Conservation (phyloP, 2,888 invertebrate species). For the Hirtodrosophila trivittata region DNA sequence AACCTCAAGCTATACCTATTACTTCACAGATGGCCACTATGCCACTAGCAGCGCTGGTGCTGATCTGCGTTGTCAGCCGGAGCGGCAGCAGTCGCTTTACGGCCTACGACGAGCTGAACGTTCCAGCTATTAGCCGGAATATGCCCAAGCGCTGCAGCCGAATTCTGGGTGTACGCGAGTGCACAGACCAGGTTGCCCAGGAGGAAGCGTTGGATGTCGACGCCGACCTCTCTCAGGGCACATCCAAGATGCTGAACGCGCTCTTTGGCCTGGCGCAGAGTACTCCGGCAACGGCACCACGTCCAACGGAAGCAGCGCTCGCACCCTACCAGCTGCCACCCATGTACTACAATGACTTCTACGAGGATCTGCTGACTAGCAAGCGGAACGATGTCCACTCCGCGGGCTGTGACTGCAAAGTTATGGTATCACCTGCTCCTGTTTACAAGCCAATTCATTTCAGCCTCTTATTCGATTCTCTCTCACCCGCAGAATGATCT, state of each 20-base stretch:
- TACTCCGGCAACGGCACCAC: constrained; percentile 24
- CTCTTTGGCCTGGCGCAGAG: constrained; percentile 47
- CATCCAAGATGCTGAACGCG: constrained; percentile 62
- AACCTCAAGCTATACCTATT: not conserved
- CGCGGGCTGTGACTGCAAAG: constrained; percentile 82
- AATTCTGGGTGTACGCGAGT: constrained; percentile 28
- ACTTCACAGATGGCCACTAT: constrained; percentile 49
- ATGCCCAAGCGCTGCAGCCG: constrained; percentile 46
- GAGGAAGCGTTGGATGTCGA: not conserved
- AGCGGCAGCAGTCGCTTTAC: constrained; percentile 34
- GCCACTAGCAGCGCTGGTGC: constrained; percentile 56
- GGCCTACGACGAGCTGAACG: constrained; percentile 47
- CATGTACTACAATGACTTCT: constrained; percentile 75
- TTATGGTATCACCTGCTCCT: constrained; percentile 79
- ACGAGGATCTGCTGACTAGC: constrained; percentile 68
- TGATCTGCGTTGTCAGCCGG: constrained; percentile 37
- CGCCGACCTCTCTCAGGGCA: constrained; percentile 22
- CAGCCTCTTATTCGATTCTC: not conserved
- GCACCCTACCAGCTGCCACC: constrained; percentile 59
- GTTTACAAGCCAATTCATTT: not conserved
- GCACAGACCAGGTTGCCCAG: constrained; percentile 11
- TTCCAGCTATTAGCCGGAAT: constrained; percentile 15
- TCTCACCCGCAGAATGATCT: constrained; percentile 74
- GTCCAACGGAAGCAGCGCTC: constrained; percentile 37
- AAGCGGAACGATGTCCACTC: constrained; percentile 67